phyloP scores from a whole-genome alignment of 2,888 invertebrate species.

The Athetis lepigone region DNA sequence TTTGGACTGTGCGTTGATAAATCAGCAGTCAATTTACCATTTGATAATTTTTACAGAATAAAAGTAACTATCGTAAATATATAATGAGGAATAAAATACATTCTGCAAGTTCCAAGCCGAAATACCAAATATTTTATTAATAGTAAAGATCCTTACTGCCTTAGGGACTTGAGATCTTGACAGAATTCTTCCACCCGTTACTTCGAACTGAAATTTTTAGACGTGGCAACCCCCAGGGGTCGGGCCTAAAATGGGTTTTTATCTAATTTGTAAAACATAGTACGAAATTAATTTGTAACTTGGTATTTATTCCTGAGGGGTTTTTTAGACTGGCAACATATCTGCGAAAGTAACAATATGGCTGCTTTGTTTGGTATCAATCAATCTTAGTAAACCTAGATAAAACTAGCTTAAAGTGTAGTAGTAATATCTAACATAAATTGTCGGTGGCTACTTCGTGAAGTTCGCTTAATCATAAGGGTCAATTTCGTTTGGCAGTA shows the following conservation, averaged over 20 bases:
- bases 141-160: conserved; percentile 10
- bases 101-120: background rate
- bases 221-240: conserved; percentile 24
- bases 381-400: background rate
- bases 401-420: too few relatives aligned
- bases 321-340: conserved; percentile 1
- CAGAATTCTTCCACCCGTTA: conserved; percentile 18
- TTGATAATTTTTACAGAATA: too few relatives aligned
- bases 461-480: too few relatives aligned
- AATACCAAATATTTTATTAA: conserved; percentile 8
- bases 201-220: conserved; percentile 38
- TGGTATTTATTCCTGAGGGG: conserved; percentile 30
- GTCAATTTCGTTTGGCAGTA: too few relatives aligned
- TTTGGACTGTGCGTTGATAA: too few relatives aligned
- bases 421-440: too few relatives aligned
- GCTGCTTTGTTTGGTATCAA: background rate
- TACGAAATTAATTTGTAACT: conserved; percentile 40
- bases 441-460: too few relatives aligned
- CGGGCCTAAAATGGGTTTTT: conserved; percentile 45
- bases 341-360: conserved; percentile 10
- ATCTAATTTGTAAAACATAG: conserved; percentile 56
- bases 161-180: conserved; percentile 31
- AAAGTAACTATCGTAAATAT: too few relatives aligned
- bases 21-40: too few relatives aligned
- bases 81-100: background rate